Base-by-base conservation (phyloP, 2,888 invertebrate genomes). In the Ceriagrion tenellum region DNA sequence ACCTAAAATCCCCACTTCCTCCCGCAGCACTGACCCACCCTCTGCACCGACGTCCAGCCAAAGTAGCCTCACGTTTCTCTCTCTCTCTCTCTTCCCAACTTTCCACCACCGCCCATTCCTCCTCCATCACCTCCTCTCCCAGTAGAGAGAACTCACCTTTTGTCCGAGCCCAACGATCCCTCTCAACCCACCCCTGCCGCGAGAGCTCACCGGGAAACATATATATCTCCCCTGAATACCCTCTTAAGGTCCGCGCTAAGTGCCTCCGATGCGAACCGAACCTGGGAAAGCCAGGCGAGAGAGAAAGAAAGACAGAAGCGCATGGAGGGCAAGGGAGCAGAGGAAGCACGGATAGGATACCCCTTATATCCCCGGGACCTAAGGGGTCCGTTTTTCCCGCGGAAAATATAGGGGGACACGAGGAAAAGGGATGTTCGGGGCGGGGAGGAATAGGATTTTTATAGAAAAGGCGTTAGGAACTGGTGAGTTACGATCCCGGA, bases 201-300 rank as follows among this genome's bases (percentile, higher is more conserved):
- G 23, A 63, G 93, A 47, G 47, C 93, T 81, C 93, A 69, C 69
- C 40, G 93, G 90, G 69, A 69, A 69, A 69, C 63, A 69, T 74
- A 93, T 93, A 69, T 47, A 93, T 93, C 93, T 69, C 69, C 47
- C 47, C 47, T 81, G 69, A 69, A 93, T 93, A 74, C 69, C 93
- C 93, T 69, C 93, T 93, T 93, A 69, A 93, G 93, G 93, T 47
- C 69, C n/a, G 93, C 93, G 69, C 69, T 93, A 93, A 93, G 93
- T 93, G 93, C 93, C 69, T 74, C 74, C 47, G 47, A 69, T 69
- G 47, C 93, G 93, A 69, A 69, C 69, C 47, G 74, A 69, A 93
- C 93, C 81, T 81, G 47, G 93, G 89, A 89, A 89, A 81, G 81
- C 69, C 35, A 47, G 69, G 69, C 30, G 26, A 93, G 69, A 47